Base-by-base conservation (phyloP, 1,140 invertebrate genomes). In the Pararge aegeria region DNA sequence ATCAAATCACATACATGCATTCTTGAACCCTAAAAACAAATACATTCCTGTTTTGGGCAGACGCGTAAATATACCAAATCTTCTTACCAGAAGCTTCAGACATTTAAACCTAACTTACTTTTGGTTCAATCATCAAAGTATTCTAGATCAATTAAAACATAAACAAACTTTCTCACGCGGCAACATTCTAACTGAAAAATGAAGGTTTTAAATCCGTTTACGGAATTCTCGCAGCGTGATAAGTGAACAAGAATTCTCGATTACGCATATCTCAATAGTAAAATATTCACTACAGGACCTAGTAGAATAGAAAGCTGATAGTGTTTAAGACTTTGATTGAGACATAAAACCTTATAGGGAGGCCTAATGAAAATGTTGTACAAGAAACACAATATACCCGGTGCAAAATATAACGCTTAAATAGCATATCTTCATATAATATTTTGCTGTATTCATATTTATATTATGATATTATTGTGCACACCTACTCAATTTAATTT, bases 251-350 rank as follows among this genome's bases (percentile, higher is more conserved):
- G 62, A 51, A 60, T 64, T 60, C 56, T 64, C 62, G 62, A 57
- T 64, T 64, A 64, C 53, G 56, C 52, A 64, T 64, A 64, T 64
- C 62, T 64, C 16, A n/a, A 50, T 60, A 60, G 37, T 64, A 64
- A 60, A 64, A 64, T 64, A 64, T 64, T 59, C 57, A 20, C 42
- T 20, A 46, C 42, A 20, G 44, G 44, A 40, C 20, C 30, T 13
- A 48, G 20, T 49, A 61, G 59, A 61, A 61, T 61, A 61, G 59
- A 61, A 61, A 61, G 59, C 59, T 30, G 59, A 61, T 61, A 61
- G 34, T 42, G 55, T 50, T 57, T 21, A 50, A 55, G 20, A 46
- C 42, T 50, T 61, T 55, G 59, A 61, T 61, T 55, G 59, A 61
- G 59, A 55, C 53, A 61, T 61, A 61, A 61, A 57, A 50, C 48